Conservation (phyloP, 2,113 vertebrate genomes). For the Phoxinus phoxinus region DNA sequence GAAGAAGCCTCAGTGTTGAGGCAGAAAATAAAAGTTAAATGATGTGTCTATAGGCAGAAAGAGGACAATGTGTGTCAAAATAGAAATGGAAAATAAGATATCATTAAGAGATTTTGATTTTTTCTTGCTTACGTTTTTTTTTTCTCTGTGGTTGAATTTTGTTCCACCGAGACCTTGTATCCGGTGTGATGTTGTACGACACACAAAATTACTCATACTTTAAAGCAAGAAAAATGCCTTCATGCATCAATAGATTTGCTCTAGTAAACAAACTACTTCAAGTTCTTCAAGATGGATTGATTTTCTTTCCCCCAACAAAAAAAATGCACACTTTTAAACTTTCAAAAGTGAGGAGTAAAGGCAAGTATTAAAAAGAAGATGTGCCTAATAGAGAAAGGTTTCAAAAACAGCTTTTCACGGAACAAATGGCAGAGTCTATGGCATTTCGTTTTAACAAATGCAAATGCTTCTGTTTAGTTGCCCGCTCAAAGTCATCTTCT, state of each 20-base stretch:
- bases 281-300: constrained; percentile 20
- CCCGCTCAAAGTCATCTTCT: constrained; percentile 1
- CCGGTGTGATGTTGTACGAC: background rate
- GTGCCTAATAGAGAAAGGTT: background rate
- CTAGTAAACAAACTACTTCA: constrained; percentile 31
- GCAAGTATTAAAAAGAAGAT: constrained; percentile 1
- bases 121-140: background rate
- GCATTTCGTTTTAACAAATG: background rate
- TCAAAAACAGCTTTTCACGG: background rate
- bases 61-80: background rate
- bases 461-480: background rate
- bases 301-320: background rate
- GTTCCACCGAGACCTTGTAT: background rate
- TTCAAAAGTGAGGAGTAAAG: constrained; percentile 19
- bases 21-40: constrained; percentile 31
- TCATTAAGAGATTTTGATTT: constrained; percentile 17
- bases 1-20: background rate
- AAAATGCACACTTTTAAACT: background rate
- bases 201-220: constrained; percentile 10
- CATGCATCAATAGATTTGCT: background rate
- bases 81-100: constrained; percentile 1
- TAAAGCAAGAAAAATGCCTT: background rate
- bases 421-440: background rate
- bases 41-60: background rate
- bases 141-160: background rate